These are phyloP conservation scores for Diorhabda carinulata DNA, from an alignment of 1,140 invertebrate species.

Conservation along the genomic window DNA sequence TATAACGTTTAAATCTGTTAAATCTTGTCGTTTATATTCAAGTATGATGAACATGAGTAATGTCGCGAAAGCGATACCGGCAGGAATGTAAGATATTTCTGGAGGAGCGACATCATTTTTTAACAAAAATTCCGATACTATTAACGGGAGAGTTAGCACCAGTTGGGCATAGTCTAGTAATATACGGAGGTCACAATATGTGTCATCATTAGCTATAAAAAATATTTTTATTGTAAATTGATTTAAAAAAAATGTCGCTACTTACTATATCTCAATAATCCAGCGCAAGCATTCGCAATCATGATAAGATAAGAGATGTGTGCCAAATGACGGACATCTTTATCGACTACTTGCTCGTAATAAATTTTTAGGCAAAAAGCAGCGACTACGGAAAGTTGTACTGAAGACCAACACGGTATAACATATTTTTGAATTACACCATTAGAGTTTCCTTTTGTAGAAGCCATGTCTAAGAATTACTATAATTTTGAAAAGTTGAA, in stretches of 20 bases:
- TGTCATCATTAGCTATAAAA: slow-evolving; percentile 17
- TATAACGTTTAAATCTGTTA: slow-evolving; percentile 13
- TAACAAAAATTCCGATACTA: slow-evolving; percentile 12
- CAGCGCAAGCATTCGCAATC: neutral
- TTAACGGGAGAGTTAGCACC: slow-evolving; percentile 5
- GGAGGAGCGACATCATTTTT: neutral
- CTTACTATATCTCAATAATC: neutral
- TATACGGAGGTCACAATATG: slow-evolving; percentile 9
- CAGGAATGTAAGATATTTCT: slow-evolving; percentile 1
- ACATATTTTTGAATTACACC: neutral
- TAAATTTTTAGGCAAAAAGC: neutral
- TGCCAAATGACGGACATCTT: neutral
- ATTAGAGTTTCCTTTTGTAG: neutral
- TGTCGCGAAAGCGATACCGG: slow-evolving; percentile 1
- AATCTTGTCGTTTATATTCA: slow-evolving; percentile 12
- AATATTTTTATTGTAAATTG: neutral
- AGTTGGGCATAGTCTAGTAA: slow-evolving; percentile 16
- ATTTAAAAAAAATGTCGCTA: neutral
- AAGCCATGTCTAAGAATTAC: neutral
- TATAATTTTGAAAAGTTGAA: neutral
- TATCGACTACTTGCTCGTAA: neutral
- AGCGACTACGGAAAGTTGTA: neutral
- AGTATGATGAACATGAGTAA: slow-evolving; percentile 11
- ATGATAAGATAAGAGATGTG: neutral
- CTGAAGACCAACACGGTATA: neutral